These are phyloP conservation scores for Knipowitschia caucasica DNA, from an alignment of 2,797 vertebrate species.

Conservation along the genomic window DNA sequence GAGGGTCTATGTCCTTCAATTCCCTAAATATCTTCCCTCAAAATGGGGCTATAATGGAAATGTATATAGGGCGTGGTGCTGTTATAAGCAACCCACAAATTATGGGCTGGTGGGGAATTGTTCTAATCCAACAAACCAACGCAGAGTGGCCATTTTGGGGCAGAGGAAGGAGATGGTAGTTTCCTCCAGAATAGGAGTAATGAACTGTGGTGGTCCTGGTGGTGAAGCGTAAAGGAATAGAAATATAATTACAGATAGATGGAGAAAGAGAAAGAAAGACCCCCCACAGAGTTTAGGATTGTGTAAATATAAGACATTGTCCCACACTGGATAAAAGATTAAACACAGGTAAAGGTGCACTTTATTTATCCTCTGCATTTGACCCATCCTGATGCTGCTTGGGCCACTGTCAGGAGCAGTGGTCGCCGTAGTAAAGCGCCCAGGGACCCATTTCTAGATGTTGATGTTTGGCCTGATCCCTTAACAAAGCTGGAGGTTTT, in stretches of 20 bases:
- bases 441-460: too few relatives aligned
- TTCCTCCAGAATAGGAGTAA: conserved; percentile 52
- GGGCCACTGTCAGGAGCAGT: too few relatives aligned
- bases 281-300: conserved; percentile 35
- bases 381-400: too few relatives aligned
- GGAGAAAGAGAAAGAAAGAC: conserved; percentile 4
- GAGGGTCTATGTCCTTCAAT: conserved; percentile 35
- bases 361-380: too few relatives aligned
- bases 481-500: too few relatives aligned
- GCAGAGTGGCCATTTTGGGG: conserved; percentile 65
- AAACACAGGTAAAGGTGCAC: too few relatives aligned
- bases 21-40: conserved; percentile 64
- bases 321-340: too few relatives aligned
- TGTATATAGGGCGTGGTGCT: conserved; percentile 71
- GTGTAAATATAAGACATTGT: background rate
- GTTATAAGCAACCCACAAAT: conserved; percentile 76
- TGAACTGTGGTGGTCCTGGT: conserved; percentile 41
- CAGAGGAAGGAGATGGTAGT: conserved; percentile 52
- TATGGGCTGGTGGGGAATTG: conserved; percentile 77
- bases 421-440: too few relatives aligned
- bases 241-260: background rate
- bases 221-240: conserved; percentile 8
- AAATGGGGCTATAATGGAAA: conserved; percentile 67
- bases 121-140: conserved; percentile 73
- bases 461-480: too few relatives aligned